These are phyloP conservation scores for Miltochrista miniata DNA, from an alignment of 2,888 invertebrate species.

Conservation along the genomic window DNA sequence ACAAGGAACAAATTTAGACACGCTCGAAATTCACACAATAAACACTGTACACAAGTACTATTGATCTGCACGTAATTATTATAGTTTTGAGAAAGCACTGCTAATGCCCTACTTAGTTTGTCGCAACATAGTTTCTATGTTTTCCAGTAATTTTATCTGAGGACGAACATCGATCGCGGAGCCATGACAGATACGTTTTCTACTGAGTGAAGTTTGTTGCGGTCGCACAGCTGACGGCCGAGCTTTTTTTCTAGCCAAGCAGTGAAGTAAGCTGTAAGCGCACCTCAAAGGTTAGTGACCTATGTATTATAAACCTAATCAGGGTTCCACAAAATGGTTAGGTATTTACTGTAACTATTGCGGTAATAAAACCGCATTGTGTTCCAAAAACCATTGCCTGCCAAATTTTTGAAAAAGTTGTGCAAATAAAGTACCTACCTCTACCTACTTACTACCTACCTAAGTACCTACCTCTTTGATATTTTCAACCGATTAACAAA, in stretches of 20 bases:
- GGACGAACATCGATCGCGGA: conserved; percentile 74
- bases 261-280: conserved; percentile 57
- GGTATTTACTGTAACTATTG: too few species aligned
- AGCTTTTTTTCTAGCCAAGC: conserved; percentile 59
- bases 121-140: conserved; percentile 73
- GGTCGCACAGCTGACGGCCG: conserved; percentile 77
- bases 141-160: conserved; percentile 71
- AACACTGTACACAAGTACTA: conserved; percentile 62
- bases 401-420: too few species aligned
- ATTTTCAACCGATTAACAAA: too few species aligned
- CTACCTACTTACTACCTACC: too few species aligned
- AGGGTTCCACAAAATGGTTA: conserved; percentile 34
- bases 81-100: conserved; percentile 48
- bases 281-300: conserved; percentile 60
- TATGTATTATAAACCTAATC: conserved; percentile 42
- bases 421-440: too few species aligned
- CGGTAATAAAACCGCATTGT: too few species aligned
- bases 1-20: conserved; percentile 78
- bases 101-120: conserved; percentile 51
- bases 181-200: conserved; percentile 79
- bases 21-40: conserved; percentile 73
- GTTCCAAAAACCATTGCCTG: too few species aligned
- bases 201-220: conserved; percentile 67
- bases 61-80: conserved; percentile 58
- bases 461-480: too few species aligned